Evolutionary conservation across 2,797 vertebrate species (phyloP).

Genomic region (Spea hammondii): DNA sequence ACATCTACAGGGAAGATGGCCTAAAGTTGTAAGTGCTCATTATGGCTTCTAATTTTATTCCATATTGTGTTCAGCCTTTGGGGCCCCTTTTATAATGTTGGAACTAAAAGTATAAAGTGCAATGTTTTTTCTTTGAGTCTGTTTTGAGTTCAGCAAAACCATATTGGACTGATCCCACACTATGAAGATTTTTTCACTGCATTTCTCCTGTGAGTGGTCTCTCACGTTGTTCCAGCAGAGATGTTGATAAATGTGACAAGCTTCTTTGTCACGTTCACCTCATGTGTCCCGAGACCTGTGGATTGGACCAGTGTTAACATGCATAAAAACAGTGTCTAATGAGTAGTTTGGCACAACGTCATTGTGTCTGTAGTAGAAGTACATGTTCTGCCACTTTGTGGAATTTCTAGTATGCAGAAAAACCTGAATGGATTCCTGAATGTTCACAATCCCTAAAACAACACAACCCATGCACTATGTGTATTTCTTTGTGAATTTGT

Average conservation of each 20-base stretch:
- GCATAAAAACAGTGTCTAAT: not conserved
- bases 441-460: not conserved
- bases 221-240: rapidly evolving
- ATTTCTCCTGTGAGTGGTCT: not conserved
- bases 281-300: slow-evolving; percentile 21
- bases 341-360: not conserved
- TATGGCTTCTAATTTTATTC: not conserved
- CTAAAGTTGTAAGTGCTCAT: not conserved
- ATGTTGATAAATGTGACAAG: not conserved
- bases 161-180: not conserved
- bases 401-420: slow-evolving; percentile 3
- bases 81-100: not conserved
- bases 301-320: not conserved
- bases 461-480: not conserved
- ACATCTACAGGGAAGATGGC: not conserved
- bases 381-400: not conserved
- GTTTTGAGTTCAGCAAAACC: not conserved
- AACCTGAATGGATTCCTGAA: not conserved
- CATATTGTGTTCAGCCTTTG: not conserved
- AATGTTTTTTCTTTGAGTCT: not conserved
- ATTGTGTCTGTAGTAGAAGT: not conserved
- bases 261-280: not conserved
- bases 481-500: not conserved
- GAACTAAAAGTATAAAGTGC: slow-evolving; percentile 7
- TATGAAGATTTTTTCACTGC: not conserved